Base-by-base conservation (phyloP, 2,888 invertebrate genomes). In the Oscheius sp. region DNA sequence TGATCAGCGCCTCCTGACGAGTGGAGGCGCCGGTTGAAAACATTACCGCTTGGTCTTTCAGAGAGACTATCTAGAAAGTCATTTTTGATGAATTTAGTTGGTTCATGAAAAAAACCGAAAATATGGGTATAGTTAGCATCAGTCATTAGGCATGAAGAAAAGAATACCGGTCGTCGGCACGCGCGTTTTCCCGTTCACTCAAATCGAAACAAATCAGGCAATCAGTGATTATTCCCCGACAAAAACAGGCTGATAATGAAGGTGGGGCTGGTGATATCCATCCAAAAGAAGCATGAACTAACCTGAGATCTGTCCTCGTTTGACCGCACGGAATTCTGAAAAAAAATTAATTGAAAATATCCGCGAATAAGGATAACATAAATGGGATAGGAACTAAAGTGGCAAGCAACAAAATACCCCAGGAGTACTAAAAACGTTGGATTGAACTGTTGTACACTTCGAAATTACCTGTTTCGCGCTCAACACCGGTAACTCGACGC, bases 41-140 rank as follows among this genome's bases (percentile, higher is more conserved):
- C 54, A 67, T 69, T 17, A 75, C 73, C 17, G 73, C 66, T 59
- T 75, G 72, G 20, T 73, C 72, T n/a, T 72, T 68, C 57, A 75
- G 50, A 41, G 75, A 75, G 65, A 75, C 68, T 26, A 75, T 75
- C 73, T 75, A 61, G 36, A 54, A 9, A 14, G 32, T 24, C 30
- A n/a, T 6, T 22, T n/a, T 50, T 26, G 28, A 50, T 50, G 50
- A 50, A 26, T 22, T 54, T 1, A 17, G 14, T 54, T 5, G 9
- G 33, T 2, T n/a, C 59, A 26, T 6, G 24, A 2, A 32, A n/a
- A 28, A 30, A 54, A 33, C 26, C n/a, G 44, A 26, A 38, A 22
- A 24, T 8, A 24, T 59, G 28, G 26, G 26, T 44, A 59, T 41
- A 22, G 30, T 33, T 54, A 33, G 30, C 54, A 22, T 32, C 54